Base-by-base conservation (phyloP, 1,140 invertebrate genomes). In the Teleogryllus occipitalis region DNA sequence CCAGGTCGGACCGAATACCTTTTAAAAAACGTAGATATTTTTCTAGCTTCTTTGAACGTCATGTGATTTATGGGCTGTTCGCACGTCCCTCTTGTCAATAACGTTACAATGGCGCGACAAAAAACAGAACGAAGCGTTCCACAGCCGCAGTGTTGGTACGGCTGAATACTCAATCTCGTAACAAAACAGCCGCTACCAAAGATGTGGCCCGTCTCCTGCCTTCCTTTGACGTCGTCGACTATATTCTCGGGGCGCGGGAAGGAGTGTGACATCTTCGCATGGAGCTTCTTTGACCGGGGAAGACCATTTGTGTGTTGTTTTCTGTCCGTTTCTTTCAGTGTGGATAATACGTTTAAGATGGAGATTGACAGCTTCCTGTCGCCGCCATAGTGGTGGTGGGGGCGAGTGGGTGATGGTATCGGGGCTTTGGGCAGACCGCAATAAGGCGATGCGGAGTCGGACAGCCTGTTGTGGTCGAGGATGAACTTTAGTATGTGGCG, bases 261-360 rank as follows among this genome's bases (percentile, higher is more conserved):
- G 54, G 54, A 65, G 54, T 65, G 54, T 65, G 54, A 65, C 54
- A 65, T 65, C 54, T 65, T 65, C 54, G 18, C 10, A 65, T 18
- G 10, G 54, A 18, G 18, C 54, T 1, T 65, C 54, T 65, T 65
- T 65, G 54, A 18, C 18, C 54, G 54, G 2, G 18, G 54, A 65
- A 65, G 54, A 18, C 54, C 54, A 18, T 65, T 65, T 65, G 54
- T 65, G 54, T 65, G 54, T 65, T 65, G 54, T 65, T 65, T 65
- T 65, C 54, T 65, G 54, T 65, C 54, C 54, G 54, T 65, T 65
- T 65, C 54, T 65, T 65, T 65, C 54, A 3, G 54, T 65, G 18
- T 18, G 54, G 54, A 65, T 65, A 65, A 65, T 65, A 65, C 54
- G 54, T 65, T 65, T 65, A 65, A 65, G 54, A 65, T 65, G 54